Base-by-base conservation (phyloP, 2,797 vertebrate genomes). In the Bufotes viridis region DNA sequence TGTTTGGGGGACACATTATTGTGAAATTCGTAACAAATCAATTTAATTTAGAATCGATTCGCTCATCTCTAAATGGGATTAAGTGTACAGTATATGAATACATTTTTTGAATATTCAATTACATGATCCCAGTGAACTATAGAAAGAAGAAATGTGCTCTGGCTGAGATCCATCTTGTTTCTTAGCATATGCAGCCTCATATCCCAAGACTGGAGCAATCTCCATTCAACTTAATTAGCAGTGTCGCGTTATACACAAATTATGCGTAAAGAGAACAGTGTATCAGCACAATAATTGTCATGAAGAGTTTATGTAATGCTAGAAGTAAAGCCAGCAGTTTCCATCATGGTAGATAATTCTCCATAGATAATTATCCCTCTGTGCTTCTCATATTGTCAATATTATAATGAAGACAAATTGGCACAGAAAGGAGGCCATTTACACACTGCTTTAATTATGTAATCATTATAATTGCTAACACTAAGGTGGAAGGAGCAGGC, bases 321-420 rank as follows among this genome's bases (percentile, higher is more conserved):
- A 20, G 82, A 85, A 82, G 58, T 86, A 86, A 85, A 81, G 78
- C 65, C 65, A 82, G 58, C 24, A 29, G 72, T 81, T 60, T 82
- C 42, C 57, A 82, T 29, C 78, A 76, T 82, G 83, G 69, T 20
- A 29, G 78, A 89, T 89, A 85, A 75, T 81, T 89, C 83, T 82
- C 78, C n/a, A 29, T 63, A 81, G 87, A 81, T 85, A 85, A 86
- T 85, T 86, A 85, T 76, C 69, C 60, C 78, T 57, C 49, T 82
- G 83, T 85, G 67, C 65, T 67, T 81, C 63, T 85, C 78, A 69
- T 78, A 81, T 86, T 89, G 84, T 86, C 87, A 86, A 75, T 85
- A 89, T 75, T 65, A 86, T 85, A 85, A 85, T 89, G 83, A 89
- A 86, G 82, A 84, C 82, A 84, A 80, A 84, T 84, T 84, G 75